Conservation (phyloP, 2,797 vertebrate genomes). For the Peromyscus attwateri region DNA sequence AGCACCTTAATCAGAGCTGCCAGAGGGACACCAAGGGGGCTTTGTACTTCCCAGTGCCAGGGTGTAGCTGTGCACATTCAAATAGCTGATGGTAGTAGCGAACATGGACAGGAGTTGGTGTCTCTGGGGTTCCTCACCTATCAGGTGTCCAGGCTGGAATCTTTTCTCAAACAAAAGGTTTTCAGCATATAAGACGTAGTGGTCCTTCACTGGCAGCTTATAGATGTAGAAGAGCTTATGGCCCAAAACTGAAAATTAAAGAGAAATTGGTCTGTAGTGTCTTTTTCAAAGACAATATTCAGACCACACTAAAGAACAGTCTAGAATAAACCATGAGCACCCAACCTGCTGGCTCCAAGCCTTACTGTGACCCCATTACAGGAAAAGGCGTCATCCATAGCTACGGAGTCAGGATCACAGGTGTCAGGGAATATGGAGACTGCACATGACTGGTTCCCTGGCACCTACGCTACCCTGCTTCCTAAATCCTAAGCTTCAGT, state of each 20-base stretch:
- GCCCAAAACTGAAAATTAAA: background rate
- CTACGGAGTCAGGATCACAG: too few species aligned
- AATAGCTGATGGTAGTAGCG: background rate
- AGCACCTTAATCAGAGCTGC: background rate
- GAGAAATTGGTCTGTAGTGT: accelerated
- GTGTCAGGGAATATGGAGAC: background rate
- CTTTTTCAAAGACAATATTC: background rate
- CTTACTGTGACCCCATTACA: background rate
- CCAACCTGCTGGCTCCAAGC: too few species aligned
- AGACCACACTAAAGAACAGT: too few species aligned
- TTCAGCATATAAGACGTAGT: background rate
- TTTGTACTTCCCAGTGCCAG: background rate
- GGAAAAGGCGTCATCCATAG: accelerated
- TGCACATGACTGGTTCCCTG: accelerated
- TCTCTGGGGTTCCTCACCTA: background rate
- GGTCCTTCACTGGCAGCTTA: background rate
- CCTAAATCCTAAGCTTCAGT: background rate
- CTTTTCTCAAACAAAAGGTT: accelerated
- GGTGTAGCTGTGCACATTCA: background rate
- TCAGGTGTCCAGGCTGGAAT: background rate
- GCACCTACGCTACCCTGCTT: background rate
- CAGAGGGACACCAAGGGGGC: too few species aligned
- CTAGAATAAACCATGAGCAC: too few species aligned
- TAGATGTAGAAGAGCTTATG: accelerated
- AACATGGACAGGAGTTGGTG: too few species aligned